Evolutionary conservation across 1,140 invertebrate genomes (phyloP), one percentile per base, ranked within the genome.

Genomic region (Drosophila melanica): DNA sequence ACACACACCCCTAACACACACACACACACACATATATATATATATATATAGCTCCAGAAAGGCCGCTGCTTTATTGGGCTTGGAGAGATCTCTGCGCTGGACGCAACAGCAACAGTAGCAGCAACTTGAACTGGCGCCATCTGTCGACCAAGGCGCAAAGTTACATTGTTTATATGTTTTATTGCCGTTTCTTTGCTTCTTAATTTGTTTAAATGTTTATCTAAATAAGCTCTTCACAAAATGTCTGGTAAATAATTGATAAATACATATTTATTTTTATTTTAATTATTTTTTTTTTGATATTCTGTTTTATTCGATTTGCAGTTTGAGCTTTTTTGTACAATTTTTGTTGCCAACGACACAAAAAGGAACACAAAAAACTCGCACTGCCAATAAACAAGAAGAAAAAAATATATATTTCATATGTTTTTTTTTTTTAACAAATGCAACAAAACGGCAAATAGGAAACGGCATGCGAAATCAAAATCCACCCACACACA

Each of bases 381-480:
- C 71, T 76, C 87, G 81, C 81, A 86, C 81, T 86, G 81, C 81
- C 81, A 86, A 81, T 69, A 76, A 76, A 85, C 47, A 55, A 77
- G 59, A 62, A 44, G 14, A 44, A 16, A 47, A 33, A 12, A 59
- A 20, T 51, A 67, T 71, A 59, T 58, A 39, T 66, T 27, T 27
- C 27, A 27, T 6, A 27, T 27, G 27, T 27, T 27, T 27, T 27
- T 27, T 27, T 27, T 54, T 50, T 33, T 58, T 50, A 69, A 75
- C 45, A 65, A 55, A 68, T 50, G 16, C 51, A 33, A 50, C 18
- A 55, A 23, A 23, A 42, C 18, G 12, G 42, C 2, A 42, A 44
- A 45, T 23, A 37, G 6, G 57, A 47, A 68, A 45, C 45, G 69
- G 47, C 47, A 84, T 65, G 60, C 62, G 35, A 72, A 79, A 76